Evolutionary conservation across 2,797 vertebrate genomes (phyloP), one percentile per base, ranked within the genome.

Genomic region (Smutsia temminckii): DNA sequence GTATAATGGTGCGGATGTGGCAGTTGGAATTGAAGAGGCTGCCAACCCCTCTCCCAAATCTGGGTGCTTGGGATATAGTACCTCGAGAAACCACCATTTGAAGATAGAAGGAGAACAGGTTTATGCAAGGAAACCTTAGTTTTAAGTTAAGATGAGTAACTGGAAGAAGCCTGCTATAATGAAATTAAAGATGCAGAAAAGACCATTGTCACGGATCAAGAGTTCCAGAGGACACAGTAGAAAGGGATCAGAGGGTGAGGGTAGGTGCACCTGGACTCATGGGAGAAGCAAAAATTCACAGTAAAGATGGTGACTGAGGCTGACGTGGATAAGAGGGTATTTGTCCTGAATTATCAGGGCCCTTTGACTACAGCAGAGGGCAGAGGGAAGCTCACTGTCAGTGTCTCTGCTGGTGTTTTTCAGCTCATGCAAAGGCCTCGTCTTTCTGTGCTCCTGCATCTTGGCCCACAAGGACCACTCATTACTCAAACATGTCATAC

Each of bases 371-470:
- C 46, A 77, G 8, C 34, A 6, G 27, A 88, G n/a, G 74, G 2
- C 7, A n/a, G 6, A 8, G 18, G 20, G 23, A 4, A 0, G 29
- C 18, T 69, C 51, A 1, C 0, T 83, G 18, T 74, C 71, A 49
- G 8, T 14, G 25, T 91, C 40, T 66, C 14, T 25, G 3, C 0
- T 59, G 68, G 18, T 88, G 14, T 79, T 86, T 96, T 97, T 84
- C 68, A 96, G 95, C 0, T 74, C 10, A 0, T 25, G 4, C 6
- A 53, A 16, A 14, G 20, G 2, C 5, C 68, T 51, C 3, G 1
- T 4, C 3, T 34, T 5, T 0, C 1, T 0, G 0, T 80, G 2
- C 1, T 37, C 13, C 17, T 40, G 12, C 2, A 11, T 0, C 3
- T 89, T 0, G 0, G 13, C 6, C 12, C 8, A 6, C 0, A 3